Percentiles rank a stretch among this genome's conserved stretches.
These are phyloP conservation scores for Columba guinea DNA, from an alignment of 2,797 vertebrate species.

Conservation along the genomic window DNA sequence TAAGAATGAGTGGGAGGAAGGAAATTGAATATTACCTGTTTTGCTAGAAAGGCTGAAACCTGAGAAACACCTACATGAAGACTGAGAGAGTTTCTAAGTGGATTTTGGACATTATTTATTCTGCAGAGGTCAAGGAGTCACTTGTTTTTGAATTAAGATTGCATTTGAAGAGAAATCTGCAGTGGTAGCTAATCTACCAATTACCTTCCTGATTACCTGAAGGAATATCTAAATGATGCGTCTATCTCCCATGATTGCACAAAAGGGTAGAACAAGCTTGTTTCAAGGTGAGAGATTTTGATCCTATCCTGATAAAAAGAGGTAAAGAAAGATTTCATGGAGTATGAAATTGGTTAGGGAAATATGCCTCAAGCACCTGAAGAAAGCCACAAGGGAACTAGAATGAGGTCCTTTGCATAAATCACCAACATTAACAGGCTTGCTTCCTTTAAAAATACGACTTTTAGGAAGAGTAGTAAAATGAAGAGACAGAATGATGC, in stretches of 20 bases:
- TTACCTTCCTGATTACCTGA: constrained; percentile 27
- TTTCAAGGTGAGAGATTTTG: constrained; percentile 47
- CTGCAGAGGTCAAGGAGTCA: background rate
- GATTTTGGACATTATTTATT: constrained; percentile 9
- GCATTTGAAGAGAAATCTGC: background rate
- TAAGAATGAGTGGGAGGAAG: background rate
- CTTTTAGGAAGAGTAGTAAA: background rate
- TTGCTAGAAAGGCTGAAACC: background rate
- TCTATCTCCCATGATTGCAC: background rate
- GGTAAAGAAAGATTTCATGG: background rate
- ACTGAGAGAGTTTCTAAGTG: background rate
- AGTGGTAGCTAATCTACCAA: background rate
- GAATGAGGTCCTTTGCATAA: constrained; percentile 45
- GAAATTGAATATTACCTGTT: background rate
- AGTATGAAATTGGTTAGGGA: constrained; percentile 32
- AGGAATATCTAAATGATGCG: background rate
- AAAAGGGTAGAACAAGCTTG: constrained; percentile 5
- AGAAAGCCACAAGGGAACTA: background rate
- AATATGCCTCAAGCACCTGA: constrained; percentile 6
- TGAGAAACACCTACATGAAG: background rate
- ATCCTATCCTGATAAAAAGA: constrained; percentile 8
- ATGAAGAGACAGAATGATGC: background rate
- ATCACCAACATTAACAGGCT: background rate
- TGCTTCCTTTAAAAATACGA: background rate
- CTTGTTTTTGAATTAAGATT: constrained; percentile 11